Conservation (phyloP, 2,888 invertebrate species). For the Drosophila subquinaria region DNA sequence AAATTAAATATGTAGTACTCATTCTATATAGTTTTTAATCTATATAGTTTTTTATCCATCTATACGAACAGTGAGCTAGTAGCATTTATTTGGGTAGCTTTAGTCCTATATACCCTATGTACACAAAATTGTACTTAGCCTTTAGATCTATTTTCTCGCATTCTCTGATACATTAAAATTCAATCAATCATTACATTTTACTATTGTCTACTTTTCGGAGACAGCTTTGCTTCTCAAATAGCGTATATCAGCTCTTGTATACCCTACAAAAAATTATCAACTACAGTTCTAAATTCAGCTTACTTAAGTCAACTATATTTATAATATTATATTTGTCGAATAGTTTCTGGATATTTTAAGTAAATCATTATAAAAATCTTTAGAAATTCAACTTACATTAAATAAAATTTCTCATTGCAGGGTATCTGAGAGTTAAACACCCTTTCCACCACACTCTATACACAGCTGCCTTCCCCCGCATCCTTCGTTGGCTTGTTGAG, state of each 20-base stretch:
- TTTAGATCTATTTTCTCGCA: neutral
- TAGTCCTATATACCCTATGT: neutral
- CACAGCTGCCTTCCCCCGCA: neutral
- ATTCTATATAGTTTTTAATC: too few species aligned
- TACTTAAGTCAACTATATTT: too few species aligned
- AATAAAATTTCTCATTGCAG: constrained; percentile 1
- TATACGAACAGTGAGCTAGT: neutral
- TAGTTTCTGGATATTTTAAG: too few species aligned
- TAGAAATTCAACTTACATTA: neutral
- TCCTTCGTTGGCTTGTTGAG: constrained; percentile 55
- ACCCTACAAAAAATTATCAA: neutral
- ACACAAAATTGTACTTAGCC: too few species aligned
- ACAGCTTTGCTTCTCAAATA: neutral
- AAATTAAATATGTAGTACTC: neutral
- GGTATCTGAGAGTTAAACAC: constrained; percentile 17
- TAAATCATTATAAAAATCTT: too few species aligned
- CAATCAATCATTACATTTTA: neutral
- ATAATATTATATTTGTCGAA: too few species aligned
- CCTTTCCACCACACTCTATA: neutral
- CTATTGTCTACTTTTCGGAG: neutral
- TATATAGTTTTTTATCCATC: too few species aligned
- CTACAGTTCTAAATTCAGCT: neutral
- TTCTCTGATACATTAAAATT: neutral
- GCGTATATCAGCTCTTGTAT: neutral
- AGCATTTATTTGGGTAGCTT: neutral